Conservation (phyloP, 2,113 vertebrate species). For the Pseudonaja textilis region DNA sequence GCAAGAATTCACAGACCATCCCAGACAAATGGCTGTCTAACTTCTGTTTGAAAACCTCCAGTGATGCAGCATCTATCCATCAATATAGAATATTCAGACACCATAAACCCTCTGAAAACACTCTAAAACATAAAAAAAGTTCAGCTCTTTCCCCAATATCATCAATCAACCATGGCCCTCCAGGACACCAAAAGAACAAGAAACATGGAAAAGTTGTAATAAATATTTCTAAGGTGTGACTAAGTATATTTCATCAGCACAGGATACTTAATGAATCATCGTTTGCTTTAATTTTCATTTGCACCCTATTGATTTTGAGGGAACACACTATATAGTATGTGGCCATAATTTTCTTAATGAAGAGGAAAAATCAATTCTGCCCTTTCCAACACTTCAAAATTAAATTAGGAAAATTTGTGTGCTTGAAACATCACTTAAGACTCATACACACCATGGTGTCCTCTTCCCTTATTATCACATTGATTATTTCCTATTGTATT, state of each 20-base stretch:
- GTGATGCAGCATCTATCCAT: background rate
- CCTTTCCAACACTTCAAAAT: background rate
- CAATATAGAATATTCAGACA: background rate
- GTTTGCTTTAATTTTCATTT: slow-evolving; percentile 46
- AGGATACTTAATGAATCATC: background rate
- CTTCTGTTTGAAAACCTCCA: background rate
- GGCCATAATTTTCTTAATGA: slow-evolving; percentile 45
- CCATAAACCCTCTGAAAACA: background rate
- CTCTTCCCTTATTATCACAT: background rate
- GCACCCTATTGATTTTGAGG: slow-evolving; percentile 52
- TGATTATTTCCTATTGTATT: background rate
- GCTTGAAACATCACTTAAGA: background rate
- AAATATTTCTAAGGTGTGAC: background rate
- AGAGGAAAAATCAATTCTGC: slow-evolving; percentile 39
- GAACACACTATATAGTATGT: slow-evolving; percentile 32
- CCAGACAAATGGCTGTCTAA: background rate
- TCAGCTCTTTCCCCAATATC: background rate
- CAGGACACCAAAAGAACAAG: background rate
- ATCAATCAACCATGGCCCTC: background rate
- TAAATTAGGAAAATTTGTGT: slow-evolving; percentile 1
- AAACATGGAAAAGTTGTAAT: background rate
- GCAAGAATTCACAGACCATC: background rate
- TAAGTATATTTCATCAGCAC: slow-evolving; percentile 34
- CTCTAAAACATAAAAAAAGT: background rate
- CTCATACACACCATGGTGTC: background rate